Base-by-base conservation (phyloP, 35 echinoderm and acorn worm genomes). In the Hemicentrotus pulcherrimus region DNA sequence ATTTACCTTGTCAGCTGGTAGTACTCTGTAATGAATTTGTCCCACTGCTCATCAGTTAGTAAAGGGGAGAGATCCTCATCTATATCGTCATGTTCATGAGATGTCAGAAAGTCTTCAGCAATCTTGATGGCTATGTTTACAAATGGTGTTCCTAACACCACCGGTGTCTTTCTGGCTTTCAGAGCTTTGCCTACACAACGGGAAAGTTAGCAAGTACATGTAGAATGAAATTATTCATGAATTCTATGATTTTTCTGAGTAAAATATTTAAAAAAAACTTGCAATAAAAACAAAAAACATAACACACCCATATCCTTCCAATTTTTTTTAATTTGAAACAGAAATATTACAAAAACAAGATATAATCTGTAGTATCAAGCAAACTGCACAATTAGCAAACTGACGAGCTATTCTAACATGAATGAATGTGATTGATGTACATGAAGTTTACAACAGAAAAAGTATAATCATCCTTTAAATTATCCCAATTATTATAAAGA, bases 11-110 rank as follows among this genome's bases (percentile, higher is more conserved):
- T 96, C 32, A 99, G 95, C 96, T 97, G 96, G 90, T 97, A 99
- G 96, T 99, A 99, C 89, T 99, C 95, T 96, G 86, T 86, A 22
- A 99, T 96, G 94, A 99, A 99, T 59, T 94, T 86, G 15, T 96
- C 95, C 98, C 98, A 99, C 46, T 97, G 30, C 33, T 96, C 94
- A 9, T 96, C 97, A 86, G 96, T 94, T 32, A 99, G 47, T n/a
- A 96, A 10, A 28, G 86, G 15, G 24, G 92, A 61, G 0, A 95
- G 18, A 48, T 47, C 41, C 41, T 33, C 52, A 91, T 99, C 98
- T 30, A 99, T 95, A 48, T 97, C 97, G 22, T 97, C 96, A 70
- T 97, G 95, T n/a, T 96, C 97, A 45, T 94, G 12, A 6, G 58
- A 60, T 31, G 61, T 91, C 9, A 99, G 95, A 48, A 95, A 96